Percentiles rank a stretch among this genome's conserved stretches.
Conservation (phyloP, 2,888 invertebrate genomes). For the Rotaria sp. region DNA sequence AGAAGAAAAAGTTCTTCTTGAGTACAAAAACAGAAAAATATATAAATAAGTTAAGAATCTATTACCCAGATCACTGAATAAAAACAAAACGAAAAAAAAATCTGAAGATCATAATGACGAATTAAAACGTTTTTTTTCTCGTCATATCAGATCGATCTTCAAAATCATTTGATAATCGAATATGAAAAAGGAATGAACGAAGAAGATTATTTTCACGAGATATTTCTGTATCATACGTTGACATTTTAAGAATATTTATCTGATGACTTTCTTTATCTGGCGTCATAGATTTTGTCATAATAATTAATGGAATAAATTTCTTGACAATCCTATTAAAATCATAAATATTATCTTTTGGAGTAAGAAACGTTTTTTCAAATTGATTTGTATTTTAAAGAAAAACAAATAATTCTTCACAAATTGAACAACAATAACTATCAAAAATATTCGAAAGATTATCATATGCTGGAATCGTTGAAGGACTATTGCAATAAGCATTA, state of each 20-base stretch:
- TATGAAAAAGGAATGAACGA: background rate
- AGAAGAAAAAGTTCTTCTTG: too few relatives aligned
- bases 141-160: background rate
- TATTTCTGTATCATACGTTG: background rate
- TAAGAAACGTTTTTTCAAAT: background rate
- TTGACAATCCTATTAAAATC: background rate
- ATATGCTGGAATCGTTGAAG: background rate
- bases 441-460: background rate
- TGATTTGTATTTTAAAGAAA: background rate
- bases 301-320: background rate
- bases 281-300: background rate
- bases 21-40: too few relatives aligned
- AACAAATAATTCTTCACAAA: background rate
- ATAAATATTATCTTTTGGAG: background rate
- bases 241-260: background rate
- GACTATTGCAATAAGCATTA: background rate
- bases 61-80: background rate
- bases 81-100: background rate
- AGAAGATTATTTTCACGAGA: slow-evolving; percentile 5
- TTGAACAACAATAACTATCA: background rate
- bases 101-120: background rate
- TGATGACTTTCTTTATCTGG: background rate
- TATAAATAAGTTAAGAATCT: too few relatives aligned
- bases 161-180: background rate
- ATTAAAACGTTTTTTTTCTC: background rate